A percentile compares a stretch with the other conserved stretches of the same genome.
phyloP scores from a whole-genome alignment of 2,797 vertebrate species.

The Toxotes lorentzi region DNA sequence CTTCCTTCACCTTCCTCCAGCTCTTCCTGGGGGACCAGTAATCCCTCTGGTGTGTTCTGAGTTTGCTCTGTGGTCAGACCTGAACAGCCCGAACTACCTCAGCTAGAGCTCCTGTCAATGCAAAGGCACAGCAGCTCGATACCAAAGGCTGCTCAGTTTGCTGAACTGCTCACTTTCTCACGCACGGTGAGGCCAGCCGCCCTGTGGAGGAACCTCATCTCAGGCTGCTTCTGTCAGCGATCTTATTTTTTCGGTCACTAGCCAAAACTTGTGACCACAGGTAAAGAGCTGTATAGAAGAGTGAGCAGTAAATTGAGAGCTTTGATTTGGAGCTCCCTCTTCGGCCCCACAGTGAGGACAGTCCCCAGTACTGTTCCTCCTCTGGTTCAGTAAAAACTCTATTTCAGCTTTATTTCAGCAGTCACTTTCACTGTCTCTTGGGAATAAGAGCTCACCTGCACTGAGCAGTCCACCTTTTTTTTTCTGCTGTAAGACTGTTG shows the following conservation, averaged over 20 bases:
- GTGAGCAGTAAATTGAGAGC: slow-evolving; percentile 37
- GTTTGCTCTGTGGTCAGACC: slow-evolving; percentile 34
- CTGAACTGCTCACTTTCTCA: slow-evolving; percentile 44
- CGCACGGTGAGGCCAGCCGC: slow-evolving; percentile 13
- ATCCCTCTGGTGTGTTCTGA: slow-evolving; percentile 9
- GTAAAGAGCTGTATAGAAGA: slow-evolving; percentile 11
- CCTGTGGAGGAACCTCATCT: slow-evolving; percentile 41
- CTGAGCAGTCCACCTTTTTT: not conserved
- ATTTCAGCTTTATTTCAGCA: slow-evolving; percentile 26
- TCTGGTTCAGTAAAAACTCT: not conserved
- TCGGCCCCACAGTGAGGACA: not conserved
- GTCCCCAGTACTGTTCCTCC: not conserved
- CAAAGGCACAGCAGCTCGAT: slow-evolving; percentile 41
- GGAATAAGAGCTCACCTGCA: not conserved
- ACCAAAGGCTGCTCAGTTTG: slow-evolving; percentile 29
- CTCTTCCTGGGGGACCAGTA: slow-evolving; percentile 5
- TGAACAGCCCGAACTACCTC: slow-evolving; percentile 33
- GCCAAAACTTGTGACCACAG: slow-evolving; percentile 27
- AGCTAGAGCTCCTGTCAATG: slow-evolving; percentile 25
- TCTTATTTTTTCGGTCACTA: slow-evolving; percentile 18
- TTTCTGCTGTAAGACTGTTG: slow-evolving; percentile 2
- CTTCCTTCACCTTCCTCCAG: not conserved
- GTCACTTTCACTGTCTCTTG: not conserved
- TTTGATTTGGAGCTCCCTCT: slow-evolving; percentile 36
- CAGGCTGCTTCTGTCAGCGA: slow-evolving; percentile 32